phyloP scores from a whole-genome alignment of 2,113 vertebrate species.

The Tiliqua scincoides region DNA sequence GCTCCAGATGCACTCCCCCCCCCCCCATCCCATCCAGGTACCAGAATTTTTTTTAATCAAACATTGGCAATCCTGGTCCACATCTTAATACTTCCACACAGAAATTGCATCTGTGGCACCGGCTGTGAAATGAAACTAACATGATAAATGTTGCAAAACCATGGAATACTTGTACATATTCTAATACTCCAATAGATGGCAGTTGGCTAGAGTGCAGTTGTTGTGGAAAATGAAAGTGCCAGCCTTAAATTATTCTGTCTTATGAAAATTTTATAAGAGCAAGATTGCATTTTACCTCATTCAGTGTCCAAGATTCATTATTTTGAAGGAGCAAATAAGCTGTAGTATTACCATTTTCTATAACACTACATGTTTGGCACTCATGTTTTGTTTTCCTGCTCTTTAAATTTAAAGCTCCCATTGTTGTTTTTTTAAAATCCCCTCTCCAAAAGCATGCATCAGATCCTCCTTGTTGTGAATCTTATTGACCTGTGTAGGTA shows the following conservation, averaged over 20 bases:
- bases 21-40: not conserved
- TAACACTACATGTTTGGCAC: not conserved
- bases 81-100: not conserved
- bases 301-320: not conserved
- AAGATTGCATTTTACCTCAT: not conserved
- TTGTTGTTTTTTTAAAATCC: not conserved
- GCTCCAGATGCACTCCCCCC: not conserved
- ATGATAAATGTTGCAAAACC: not conserved
- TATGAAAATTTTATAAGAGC: not conserved
- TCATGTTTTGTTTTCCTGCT: not conserved
- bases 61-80: not conserved
- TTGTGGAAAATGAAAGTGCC: not conserved
- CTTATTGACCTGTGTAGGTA: not conserved
- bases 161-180: not conserved
- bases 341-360: not conserved
- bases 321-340: not conserved
- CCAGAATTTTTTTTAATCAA: not conserved
- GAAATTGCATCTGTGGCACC: not conserved
- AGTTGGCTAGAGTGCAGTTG: not conserved
- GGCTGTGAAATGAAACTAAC: not conserved
- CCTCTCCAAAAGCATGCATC: not conserved
- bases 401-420: not conserved
- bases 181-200: not conserved
- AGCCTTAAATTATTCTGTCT: conserved; percentile 4
- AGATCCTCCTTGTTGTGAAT: no score